Percentiles rank a stretch among this genome's conserved stretches.
phyloP scores from a whole-genome alignment of 2,113 vertebrate genomes.

The Spilogale gracilis region DNA sequence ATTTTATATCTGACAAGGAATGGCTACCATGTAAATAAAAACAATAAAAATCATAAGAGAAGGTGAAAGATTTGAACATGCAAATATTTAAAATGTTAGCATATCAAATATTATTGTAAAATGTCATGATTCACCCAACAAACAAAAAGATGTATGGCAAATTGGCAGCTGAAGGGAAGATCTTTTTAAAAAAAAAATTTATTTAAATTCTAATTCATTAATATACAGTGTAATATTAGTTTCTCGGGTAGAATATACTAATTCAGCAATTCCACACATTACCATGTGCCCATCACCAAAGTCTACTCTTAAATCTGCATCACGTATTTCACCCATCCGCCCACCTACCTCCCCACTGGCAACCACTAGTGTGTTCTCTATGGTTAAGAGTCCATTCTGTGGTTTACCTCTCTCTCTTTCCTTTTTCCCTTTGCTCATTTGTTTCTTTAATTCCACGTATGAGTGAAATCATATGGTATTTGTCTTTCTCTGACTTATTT shows the following conservation, averaged over 20 bases:
- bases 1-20: not conserved
- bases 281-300: not conserved
- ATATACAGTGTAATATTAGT: not conserved
- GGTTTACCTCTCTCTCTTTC: not conserved
- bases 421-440: not conserved
- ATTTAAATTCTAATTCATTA: not conserved
- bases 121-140: not conserved
- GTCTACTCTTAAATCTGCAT: not conserved
- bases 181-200: not conserved
- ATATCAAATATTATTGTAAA: not conserved
- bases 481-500: not conserved
- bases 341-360: not conserved
- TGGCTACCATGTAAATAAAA: conserved; percentile 29
- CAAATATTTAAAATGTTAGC: not conserved
- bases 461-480: not conserved
- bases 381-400: not conserved
- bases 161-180: not conserved
- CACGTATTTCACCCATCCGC: not conserved
- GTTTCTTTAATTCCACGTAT: not conserved
- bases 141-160: not conserved
- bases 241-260: not conserved
- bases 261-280: not conserved
- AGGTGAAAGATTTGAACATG: not conserved
- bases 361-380: not conserved
- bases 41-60: not conserved